Evolutionary conservation across 2,797 vertebrate genomes (phyloP), one percentile per base, ranked within the genome.

Genomic region (Pagetopsis macropterus): DNA sequence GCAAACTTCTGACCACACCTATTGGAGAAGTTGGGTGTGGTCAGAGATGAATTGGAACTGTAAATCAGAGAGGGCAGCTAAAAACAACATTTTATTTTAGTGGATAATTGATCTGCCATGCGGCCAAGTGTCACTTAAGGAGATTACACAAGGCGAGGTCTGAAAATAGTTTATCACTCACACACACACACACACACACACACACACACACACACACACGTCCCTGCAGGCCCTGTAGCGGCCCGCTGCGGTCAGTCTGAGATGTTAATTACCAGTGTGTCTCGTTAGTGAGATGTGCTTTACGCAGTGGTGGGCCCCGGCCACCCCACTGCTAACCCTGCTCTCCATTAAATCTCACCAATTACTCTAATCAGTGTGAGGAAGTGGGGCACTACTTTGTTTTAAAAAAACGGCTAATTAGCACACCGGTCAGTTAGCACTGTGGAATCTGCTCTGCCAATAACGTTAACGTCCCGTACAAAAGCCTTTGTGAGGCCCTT

Each of bases 361-460:
- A 93, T 94, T 94, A 94, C 84, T 77, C 90, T 93, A 93, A 94
- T 94, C 90, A 93, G 90, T 45, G 62, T 87, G 81, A 88, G 81
- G 80, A 87, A 79, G 84, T 63, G 74, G 78, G 83, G 82, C 84
- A 64, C 72, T 89, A 86, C 84, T 90, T 91, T 90, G 80, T 87
- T 37, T 9, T 2, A 88, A 90, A 93, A 51, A 92, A 90, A 72
- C 13, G 37, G 74, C 81, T 92, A 91, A 94, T 94, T 92, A 93
- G 87, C 86, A 82, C 80, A 83, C 78, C 77, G 81, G 84, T 67
- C 81, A 78, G 81, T 92, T 89, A 78, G 67, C 21, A 60, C 72
- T 27, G 57, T 9, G 15, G 70, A 70, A 73, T 27, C 52, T 46
- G 78, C 68, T 58, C 48, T 66, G 75, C 72, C 72, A 54, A 82